Percentiles rank a stretch among this genome's conserved stretches.
These are phyloP conservation scores for Nebria ingens DNA, from an alignment of 1,140 invertebrate genomes.

Conservation along the genomic window DNA sequence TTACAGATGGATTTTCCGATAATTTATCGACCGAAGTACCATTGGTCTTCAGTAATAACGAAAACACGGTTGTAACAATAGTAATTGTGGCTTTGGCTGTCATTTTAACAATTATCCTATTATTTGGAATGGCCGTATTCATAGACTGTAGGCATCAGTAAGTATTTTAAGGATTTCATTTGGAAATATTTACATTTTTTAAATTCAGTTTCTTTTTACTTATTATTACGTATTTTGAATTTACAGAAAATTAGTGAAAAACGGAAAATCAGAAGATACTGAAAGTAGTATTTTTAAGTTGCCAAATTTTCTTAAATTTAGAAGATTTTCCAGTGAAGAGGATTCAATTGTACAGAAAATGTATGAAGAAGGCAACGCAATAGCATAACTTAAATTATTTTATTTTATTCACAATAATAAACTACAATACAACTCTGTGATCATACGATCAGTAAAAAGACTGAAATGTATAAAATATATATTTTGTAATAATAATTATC, in stretches of 20 bases:
- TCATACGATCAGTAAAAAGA: neutral
- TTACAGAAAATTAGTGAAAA: neutral
- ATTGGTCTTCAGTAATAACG: conserved; percentile 15
- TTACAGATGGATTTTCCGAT: neutral
- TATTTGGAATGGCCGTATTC: conserved; percentile 48
- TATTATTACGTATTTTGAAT: neutral
- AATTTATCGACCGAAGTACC: neutral
- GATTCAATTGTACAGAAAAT: neutral
- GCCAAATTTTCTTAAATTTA: neutral
- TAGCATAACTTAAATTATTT: neutral
- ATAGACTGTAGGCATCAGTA: conserved; percentile 44
- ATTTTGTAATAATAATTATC: neutral
- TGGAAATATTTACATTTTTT: too few species aligned
- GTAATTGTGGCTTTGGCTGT: conserved; percentile 41
- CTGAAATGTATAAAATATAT: neutral
- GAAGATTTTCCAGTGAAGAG: neutral
- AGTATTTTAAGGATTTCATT: conserved; percentile 24
- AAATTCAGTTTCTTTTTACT: neutral
- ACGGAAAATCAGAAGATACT: neutral
- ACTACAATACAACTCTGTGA: too few species aligned
- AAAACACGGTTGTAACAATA: conserved; percentile 41
- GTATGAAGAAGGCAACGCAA: neutral
- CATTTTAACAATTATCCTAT: conserved; percentile 40
- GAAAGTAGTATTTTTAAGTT: neutral
- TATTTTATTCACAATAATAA: neutral